A percentile compares a stretch with the other conserved stretches of the same genome.
Conservation (phyloP, 2,888 invertebrate species). For the Oscheius myriophilus region DNA sequence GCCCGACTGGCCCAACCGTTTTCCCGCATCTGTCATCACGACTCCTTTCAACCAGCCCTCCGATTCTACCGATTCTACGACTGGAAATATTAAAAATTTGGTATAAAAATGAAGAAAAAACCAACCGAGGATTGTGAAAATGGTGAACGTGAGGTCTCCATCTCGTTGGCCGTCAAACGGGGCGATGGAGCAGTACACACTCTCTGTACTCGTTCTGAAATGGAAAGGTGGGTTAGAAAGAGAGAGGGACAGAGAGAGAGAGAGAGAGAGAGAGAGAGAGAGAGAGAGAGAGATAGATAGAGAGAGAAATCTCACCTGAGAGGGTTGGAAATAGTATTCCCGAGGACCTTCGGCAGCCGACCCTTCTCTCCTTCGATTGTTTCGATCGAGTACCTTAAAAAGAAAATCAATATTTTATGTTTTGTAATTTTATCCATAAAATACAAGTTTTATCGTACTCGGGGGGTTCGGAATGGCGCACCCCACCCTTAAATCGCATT, state of each 20-base stretch:
- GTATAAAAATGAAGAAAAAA: too few species aligned
- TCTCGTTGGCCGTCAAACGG: slow-evolving; percentile 27
- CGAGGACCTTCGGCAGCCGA: slow-evolving; percentile 27
- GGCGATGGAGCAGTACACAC: slow-evolving; percentile 28
- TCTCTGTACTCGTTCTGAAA: slow-evolving; percentile 19
- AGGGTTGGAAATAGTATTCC: slow-evolving; percentile 26
- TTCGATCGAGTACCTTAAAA: slow-evolving; percentile 31
- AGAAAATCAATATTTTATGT: too few species aligned
- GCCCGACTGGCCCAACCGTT: slow-evolving; percentile 27
- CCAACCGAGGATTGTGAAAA: slow-evolving; percentile 16
- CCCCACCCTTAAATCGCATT: too few species aligned
- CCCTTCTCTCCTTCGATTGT: slow-evolving; percentile 29
- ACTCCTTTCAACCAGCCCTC: slow-evolving; percentile 30
- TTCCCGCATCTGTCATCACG: slow-evolving; percentile 32
- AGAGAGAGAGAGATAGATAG: too few species aligned
- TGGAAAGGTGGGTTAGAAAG: neutral
- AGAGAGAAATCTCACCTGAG: slow-evolving; percentile 15
- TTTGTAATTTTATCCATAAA: too few species aligned
- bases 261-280: neutral
- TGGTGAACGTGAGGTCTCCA: slow-evolving; percentile 27
- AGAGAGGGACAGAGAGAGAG: neutral
- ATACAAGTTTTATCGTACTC: too few species aligned
- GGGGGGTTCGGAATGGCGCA: too few species aligned
- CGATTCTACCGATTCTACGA: slow-evolving; percentile 15
- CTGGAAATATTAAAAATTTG: too few species aligned